Base-by-base conservation (phyloP, 2,888 invertebrate genomes). In the Neelides folsomi region DNA sequence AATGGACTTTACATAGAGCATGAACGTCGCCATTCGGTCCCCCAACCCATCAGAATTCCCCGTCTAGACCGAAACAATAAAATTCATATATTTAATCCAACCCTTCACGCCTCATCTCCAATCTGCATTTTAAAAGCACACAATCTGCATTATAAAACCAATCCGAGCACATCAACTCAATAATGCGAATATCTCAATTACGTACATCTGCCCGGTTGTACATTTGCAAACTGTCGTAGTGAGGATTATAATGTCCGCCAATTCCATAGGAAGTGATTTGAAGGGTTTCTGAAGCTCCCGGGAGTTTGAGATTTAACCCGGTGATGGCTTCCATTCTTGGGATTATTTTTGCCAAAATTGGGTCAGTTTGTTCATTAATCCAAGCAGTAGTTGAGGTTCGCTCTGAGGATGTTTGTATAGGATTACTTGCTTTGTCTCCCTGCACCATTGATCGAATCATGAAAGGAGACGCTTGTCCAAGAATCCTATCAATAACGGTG, bases 191-290 rank as follows among this genome's bases (percentile, higher is more conserved):
- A 27, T 27, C 27, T 27, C 7, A 3, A 27, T 27, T 27, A 27
- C 27, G 27, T 7, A 27, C 27, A 27, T 27, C 27, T 27, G 27
- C 7, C 27, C 7, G 3, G 7, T 27, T 3, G 27, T 5, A 7
- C 3, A 5, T 27, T 27, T 27, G 27, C 7, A 27, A 54, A 39
- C 64, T 62, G 51, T 68, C 68, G 46, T 65, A 63, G 62, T 74
- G 73, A 12, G 72, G 72, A 55, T 71, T 70, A 64, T 73, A 74
- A 56, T 73, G 72, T 13, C 73, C 73, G 39, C 73, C 73, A 19
- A 73, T 66, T 6, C 73, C 73, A 66, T 74, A 74, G 56, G 71
- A 71, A 8, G 69, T 69, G 42, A 72, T 66, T 66, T 72, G 71
- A 35, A 65, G 46, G 16, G 59, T 57, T 43, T 64, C 64, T n/a